phyloP scores from a whole-genome alignment of 2,113 vertebrate genomes.

The Alectura lathami region DNA sequence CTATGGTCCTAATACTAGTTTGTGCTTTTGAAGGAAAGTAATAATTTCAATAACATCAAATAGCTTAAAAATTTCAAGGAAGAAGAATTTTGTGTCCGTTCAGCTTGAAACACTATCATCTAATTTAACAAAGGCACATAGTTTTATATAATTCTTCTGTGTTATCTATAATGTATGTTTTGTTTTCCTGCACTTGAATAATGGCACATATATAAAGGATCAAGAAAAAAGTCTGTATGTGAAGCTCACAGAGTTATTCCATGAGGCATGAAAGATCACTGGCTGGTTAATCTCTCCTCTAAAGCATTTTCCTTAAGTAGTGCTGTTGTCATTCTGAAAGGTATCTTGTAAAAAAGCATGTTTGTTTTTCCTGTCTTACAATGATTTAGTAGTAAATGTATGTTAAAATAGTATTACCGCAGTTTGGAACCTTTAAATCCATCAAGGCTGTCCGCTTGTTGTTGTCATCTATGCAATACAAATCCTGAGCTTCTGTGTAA shows the following conservation, averaged over 20 bases:
- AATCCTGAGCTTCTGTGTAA: conserved; percentile 81
- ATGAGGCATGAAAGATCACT: neutral
- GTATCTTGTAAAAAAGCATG: neutral
- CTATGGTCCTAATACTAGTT: neutral
- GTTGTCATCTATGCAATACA: conserved; percentile 89
- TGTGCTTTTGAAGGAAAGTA: neutral
- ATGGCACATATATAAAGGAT: neutral
- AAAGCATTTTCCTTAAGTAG: neutral
- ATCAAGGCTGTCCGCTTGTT: conserved; percentile 83
- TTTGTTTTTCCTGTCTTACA: neutral
- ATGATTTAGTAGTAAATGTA: neutral
- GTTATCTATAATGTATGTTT: neutral
- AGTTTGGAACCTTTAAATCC: conserved; percentile 84
- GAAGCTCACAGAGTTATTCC: neutral
- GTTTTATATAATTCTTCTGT: neutral
- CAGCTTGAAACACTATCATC: neutral
- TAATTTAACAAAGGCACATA: neutral
- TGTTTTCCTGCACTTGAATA: neutral
- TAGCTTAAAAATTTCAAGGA: neutral
- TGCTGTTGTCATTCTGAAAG: neutral
- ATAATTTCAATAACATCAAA: neutral
- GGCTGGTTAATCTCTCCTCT: neutral
- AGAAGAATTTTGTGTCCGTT: neutral
- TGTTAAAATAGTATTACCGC: conserved; percentile 83
- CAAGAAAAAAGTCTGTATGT: neutral